phyloP scores from a whole-genome alignment of 2,797 vertebrate genomes.

The Poeciliopsis presidionis region DNA sequence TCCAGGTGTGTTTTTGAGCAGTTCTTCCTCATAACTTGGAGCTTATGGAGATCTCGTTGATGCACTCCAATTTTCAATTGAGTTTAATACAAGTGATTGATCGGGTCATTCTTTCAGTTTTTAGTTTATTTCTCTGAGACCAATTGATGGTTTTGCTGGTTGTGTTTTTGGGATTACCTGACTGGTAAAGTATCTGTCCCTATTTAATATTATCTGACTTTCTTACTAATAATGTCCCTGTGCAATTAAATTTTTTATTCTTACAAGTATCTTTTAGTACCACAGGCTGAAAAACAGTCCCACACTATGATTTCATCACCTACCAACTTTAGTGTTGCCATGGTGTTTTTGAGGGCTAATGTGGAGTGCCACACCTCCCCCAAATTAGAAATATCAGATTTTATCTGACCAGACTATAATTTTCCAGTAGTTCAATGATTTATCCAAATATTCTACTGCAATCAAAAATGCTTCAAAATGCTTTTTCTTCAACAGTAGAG shows the following conservation, averaged over 20 bases:
- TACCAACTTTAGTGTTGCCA: not conserved
- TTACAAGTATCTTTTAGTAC: not conserved
- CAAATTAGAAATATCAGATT: not conserved
- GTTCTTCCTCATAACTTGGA: not conserved
- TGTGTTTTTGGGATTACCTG: not conserved
- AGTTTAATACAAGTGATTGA: not conserved
- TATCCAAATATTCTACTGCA: not conserved
- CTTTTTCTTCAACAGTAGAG: not conserved
- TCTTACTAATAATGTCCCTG: not conserved
- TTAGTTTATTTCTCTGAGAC: not conserved
- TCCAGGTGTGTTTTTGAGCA: not conserved
- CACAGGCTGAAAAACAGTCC: not conserved
- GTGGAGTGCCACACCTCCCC: not conserved
- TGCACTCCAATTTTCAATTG: not conserved
- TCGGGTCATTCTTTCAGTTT: not conserved
- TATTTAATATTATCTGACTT: not conserved
- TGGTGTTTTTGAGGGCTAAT: not conserved
- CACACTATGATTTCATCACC: not conserved
- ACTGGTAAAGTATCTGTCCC: not conserved
- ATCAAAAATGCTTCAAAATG: not conserved
- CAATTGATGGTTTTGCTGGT: not conserved
- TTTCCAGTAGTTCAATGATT: not conserved
- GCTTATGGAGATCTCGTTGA: not conserved
- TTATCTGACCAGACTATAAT: constrained; percentile 1
- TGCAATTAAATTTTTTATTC: not conserved